Base-by-base conservation (phyloP, 2,113 vertebrate genomes). In the Cyanistes caeruleus region DNA sequence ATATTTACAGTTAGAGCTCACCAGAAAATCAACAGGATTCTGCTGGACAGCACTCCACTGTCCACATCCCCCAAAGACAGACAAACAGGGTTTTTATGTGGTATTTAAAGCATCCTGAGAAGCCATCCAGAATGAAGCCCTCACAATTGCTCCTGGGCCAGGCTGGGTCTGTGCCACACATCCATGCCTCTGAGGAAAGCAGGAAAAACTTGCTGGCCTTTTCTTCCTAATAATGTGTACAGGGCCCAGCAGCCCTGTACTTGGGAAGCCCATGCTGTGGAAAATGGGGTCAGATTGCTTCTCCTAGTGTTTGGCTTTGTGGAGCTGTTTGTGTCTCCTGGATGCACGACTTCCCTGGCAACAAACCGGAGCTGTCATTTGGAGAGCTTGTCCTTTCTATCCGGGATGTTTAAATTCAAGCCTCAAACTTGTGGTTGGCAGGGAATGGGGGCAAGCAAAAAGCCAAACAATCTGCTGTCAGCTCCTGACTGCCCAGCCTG, bases 391-490 rank as follows among this genome's bases (percentile, higher is more conserved):
- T 68, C 63, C 69, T 90, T 90, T 70, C 52, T 51, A n/a, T 43
- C 41, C 83, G 59, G 60, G 60, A 91, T 60, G 82, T 91, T 80
- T 93, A 73, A 93, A 95, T 83, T 73, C 79, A 88, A 93, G 55
- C 56, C 73, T 84, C 72, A 77, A 1, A 58, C n/a, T 69, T 39
- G 74, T 72, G 76, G 75, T 60, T 95, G 88, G 90, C 92, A 92
- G 69, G 77, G 69, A 89, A 59, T 2, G 0, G 60, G 48, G 60
- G 51, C 75, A 93, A 89, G 94, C 63, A 88, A 78, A 89, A 58
- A 91, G 68, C 74, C 53, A 59, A 81, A 81, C 11, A 52, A 76
- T 72, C 37, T 11, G 17, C 78, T 58, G 60, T 62, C 79, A 84
- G 73, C 5, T 81, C 69, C 92, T 62, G 58, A 12, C 35, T 68